Base-by-base conservation (phyloP, 2,797 vertebrate species). In the Clamator glandarius region DNA sequence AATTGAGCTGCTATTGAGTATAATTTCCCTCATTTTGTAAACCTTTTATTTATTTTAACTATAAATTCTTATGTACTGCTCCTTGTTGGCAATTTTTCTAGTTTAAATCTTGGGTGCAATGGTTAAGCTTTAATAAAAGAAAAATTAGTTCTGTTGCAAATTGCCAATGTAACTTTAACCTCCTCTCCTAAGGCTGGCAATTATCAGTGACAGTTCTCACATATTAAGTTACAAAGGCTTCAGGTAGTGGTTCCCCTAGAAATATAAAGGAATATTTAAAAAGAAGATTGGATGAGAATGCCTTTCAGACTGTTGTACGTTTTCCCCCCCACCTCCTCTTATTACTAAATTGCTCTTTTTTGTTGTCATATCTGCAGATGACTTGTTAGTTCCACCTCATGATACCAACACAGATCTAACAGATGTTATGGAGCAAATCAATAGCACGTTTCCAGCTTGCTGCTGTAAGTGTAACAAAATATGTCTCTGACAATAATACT, bases 361-460 rank as follows among this genome's bases (percentile, higher is more conserved):
- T 94, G 42, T 89, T 93, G 63, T 91, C 36, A 1, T 91, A 66
- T 87, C 18, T 13, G 70, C 98, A 97, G 99, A 99, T 96, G 99
- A 99, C 96, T 97, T 99, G 97, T 97, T 99, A 97, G 97, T 98
- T 87, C 98, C 98, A n/a, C 98, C 98, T 83, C 98, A 98, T 61
- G 98, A 98, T 98, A 98, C 98, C 97, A 98, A 97, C 98, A 98
- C 99, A 81, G 99, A 99, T 98, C 98, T 99, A 97, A 98, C 98
- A 50, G 99, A 99, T 95, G 98, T 99, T 97, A 99, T 99, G 99
- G 99, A 99, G 97, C 99, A 99, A 98, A 99, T 99, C 98, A 99
- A 99, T 98, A 99, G 98, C 97, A 98, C 98, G 59, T 99, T 99
- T 97, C 99, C 99, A 92, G 98, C 98, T 98, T 99, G 98, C 98